Percentiles rank a stretch among this genome's conserved stretches.
Conservation (phyloP, 2,797 vertebrate genomes). For the Bradypodion ventrale region DNA sequence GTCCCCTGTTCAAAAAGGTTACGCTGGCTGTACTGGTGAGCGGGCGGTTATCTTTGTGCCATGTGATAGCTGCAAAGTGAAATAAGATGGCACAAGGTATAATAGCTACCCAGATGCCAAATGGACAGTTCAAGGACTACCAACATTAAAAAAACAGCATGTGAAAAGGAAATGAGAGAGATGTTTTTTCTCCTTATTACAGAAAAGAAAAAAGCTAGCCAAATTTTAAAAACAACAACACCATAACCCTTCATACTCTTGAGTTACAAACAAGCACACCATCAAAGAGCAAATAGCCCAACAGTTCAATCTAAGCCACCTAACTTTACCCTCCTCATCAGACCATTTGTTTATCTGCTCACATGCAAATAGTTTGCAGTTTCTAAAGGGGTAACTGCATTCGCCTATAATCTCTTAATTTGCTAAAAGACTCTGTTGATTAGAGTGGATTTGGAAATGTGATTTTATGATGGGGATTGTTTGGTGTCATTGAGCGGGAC, state of each 20-base stretch:
- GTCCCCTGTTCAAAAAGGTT: conserved; percentile 80
- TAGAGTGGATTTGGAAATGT: too few relatives aligned
- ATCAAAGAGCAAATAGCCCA: neutral
- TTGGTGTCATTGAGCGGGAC: too few relatives aligned
- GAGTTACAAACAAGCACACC: neutral
- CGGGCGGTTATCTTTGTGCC: conserved; percentile 90
- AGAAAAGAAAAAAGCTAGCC: too few relatives aligned
- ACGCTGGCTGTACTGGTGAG: conserved; percentile 76
- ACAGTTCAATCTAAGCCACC: neutral
- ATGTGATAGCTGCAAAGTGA: conserved; percentile 80
- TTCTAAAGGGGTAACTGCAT: too few relatives aligned
- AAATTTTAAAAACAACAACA: neutral
- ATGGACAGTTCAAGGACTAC: neutral
- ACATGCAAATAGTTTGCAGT: neutral
- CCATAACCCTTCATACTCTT: neutral
- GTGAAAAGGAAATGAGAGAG: neutral
- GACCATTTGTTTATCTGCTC: neutral
- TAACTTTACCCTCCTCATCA: neutral
- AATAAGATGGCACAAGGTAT: neutral
- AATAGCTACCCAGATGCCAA: neutral
- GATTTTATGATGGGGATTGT: too few relatives aligned
- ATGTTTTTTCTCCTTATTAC: neutral
- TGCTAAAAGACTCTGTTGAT: too few relatives aligned
- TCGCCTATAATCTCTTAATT: too few relatives aligned
- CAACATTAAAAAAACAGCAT: neutral